Evolutionary conservation across 2,797 vertebrate genomes (phyloP).

Genomic region (Ciconia nigra): DNA sequence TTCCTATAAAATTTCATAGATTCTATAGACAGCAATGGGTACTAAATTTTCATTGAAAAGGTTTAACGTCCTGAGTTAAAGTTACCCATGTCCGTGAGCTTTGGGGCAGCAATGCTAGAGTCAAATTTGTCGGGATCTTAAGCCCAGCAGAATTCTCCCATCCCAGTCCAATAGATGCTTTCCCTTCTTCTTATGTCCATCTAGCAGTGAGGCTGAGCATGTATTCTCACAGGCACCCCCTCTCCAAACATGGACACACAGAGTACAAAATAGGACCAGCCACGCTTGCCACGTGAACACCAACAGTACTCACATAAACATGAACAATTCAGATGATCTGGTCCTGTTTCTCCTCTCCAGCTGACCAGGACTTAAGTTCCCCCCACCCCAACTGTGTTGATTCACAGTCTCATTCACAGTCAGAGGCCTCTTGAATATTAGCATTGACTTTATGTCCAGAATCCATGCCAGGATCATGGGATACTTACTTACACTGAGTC

Average conservation of each 20-base stretch:
- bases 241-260: neutral
- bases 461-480: no score
- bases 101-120: neutral
- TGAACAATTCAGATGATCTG: neutral
- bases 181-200: neutral
- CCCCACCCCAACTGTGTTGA: neutral
- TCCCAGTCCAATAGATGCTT: neutral
- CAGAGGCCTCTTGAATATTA: neutral
- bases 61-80: neutral
- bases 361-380: neutral
- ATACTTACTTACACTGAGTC: neutral
- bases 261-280: neutral
- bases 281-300: neutral
- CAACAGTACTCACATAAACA: neutral
- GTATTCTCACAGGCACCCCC: neutral
- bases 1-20: neutral
- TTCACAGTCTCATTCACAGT: neutral
- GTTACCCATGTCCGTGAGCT: neutral
- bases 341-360: neutral
- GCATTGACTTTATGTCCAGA: neutral
- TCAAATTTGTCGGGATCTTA: neutral
- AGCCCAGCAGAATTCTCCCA: neutral
- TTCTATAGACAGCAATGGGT: neutral
- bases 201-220: neutral
- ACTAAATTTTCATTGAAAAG: neutral